A percentile compares a stretch with the other conserved stretches of the same genome.
Conservation (phyloP, 2,113 vertebrate species). For the Istiophorus platypterus region DNA sequence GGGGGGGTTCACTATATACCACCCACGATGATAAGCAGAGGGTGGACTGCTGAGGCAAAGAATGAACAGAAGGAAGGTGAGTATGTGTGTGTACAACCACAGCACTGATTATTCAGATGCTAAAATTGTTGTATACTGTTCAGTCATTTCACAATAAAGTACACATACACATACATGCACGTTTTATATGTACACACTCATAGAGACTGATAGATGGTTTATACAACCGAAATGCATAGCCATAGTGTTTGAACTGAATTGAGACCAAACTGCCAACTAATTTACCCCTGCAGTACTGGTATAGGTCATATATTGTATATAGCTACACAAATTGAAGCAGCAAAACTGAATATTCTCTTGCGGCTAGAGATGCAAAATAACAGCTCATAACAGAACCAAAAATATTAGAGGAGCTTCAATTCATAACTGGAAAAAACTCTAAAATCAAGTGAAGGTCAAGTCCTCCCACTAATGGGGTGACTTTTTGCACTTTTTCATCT, state of each 20-base stretch:
- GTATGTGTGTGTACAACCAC: conserved; percentile 11
- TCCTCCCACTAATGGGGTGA: background rate
- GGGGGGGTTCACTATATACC: conserved; percentile 60
- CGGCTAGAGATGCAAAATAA: background rate
- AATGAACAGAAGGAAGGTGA: conserved; percentile 21
- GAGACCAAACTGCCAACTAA: background rate
- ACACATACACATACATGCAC: background rate
- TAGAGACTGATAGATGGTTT: background rate
- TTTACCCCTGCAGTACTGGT: background rate
- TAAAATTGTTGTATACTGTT: background rate
- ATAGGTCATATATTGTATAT: background rate
- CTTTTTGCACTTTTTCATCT: background rate
- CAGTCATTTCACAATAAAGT: background rate
- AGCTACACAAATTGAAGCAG: background rate
- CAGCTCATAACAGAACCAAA: background rate
- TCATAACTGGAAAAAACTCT: background rate
- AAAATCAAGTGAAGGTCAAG: conserved; percentile 18
- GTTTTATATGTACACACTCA: background rate
- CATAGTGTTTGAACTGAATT: conserved; percentile 1
- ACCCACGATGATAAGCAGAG: conserved; percentile 72
- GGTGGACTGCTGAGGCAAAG: conserved; percentile 34
- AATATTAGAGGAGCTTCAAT: background rate
- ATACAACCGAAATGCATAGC: background rate
- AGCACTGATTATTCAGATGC: conserved; percentile 8
- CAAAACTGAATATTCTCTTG: background rate